A percentile compares a stretch with the other conserved stretches of the same genome.
Conservation (phyloP, 2,888 invertebrate species). For the Andrena fulva region DNA sequence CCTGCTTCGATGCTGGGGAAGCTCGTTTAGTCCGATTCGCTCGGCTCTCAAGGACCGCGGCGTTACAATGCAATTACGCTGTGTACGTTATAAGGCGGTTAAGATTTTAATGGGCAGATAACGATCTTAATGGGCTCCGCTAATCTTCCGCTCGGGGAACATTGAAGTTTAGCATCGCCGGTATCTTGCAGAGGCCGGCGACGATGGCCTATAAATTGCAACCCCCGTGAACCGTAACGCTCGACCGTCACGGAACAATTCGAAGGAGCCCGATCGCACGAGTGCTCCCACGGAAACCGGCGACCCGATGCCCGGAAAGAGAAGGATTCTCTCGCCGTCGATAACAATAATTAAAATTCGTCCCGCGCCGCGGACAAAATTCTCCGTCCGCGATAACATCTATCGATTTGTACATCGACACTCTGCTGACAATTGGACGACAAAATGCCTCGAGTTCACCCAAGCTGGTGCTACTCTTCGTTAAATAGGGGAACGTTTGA, state of each 20-base stretch:
- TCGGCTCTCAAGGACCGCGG: not conserved
- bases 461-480: no score
- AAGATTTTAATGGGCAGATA: constrained; percentile 50
- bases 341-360: constrained; percentile 27
- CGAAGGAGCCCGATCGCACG: not conserved
- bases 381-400: no score
- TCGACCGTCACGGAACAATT: constrained; percentile 36
- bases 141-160: constrained; percentile 40
- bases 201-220: constrained; percentile 53
- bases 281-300: constrained; percentile 30
- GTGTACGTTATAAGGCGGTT: constrained; percentile 25
- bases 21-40: not conserved
- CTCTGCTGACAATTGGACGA: no score
- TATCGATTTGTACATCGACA: no score
- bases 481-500: no score
- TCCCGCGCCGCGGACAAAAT: not conserved
- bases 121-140: constrained; percentile 51
- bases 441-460: no score
- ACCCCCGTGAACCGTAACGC: constrained; percentile 35
- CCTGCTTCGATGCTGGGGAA: no score
- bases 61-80: not conserved
- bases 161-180: constrained; percentile 29
- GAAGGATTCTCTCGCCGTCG: not conserved
- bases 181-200: constrained; percentile 13
- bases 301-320: not conserved